Conservation (phyloP, 2,113 vertebrate species). For the Riparia riparia region DNA sequence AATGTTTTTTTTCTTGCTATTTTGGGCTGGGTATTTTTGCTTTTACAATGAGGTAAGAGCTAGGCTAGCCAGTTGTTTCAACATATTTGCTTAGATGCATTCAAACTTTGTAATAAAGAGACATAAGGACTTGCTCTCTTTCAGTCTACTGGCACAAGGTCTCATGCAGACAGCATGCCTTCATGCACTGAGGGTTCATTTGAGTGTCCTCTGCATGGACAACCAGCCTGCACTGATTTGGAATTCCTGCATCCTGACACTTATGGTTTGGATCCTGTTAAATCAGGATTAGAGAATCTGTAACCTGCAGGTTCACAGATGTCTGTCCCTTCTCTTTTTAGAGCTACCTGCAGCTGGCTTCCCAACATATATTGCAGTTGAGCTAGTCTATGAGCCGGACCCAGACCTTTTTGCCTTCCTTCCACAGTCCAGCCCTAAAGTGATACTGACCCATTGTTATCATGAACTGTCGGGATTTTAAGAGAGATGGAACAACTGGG, state of each 20-base stretch:
- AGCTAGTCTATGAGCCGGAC: background rate
- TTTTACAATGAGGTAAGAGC: background rate
- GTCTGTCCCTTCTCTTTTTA: background rate
- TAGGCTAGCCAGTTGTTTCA: background rate
- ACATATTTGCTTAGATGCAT: background rate
- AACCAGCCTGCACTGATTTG: background rate
- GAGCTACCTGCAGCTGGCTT: background rate
- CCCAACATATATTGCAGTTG: background rate
- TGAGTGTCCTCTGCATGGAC: background rate
- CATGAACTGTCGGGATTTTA: too few relatives aligned
- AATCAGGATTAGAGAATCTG: background rate
- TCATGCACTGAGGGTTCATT: background rate
- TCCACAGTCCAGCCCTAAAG: background rate
- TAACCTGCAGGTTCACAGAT: background rate
- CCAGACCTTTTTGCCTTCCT: background rate
- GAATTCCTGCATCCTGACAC: background rate
- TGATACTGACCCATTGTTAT: background rate
- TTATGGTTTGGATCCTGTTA: background rate
- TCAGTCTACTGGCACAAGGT: background rate
- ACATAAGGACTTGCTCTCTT: background rate
- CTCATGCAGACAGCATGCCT: background rate
- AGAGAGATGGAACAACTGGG: too few relatives aligned
- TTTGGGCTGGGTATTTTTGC: background rate
- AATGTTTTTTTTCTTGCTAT: background rate
- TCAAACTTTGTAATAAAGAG: background rate